Conservation (phyloP, 2,888 invertebrate species). For the Mythimna pallens region DNA sequence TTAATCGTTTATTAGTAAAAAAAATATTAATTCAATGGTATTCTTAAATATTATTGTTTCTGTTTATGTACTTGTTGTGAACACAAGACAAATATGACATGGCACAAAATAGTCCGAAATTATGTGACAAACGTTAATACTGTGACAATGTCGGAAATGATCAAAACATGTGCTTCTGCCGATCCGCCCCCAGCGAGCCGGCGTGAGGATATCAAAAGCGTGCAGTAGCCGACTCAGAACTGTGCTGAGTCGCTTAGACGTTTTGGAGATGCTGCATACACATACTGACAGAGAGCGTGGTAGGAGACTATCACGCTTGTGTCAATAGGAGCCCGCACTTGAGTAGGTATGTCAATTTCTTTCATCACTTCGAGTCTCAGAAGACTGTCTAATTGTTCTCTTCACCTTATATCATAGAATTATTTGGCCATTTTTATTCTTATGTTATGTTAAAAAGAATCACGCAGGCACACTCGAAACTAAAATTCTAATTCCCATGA, state of each 20-base stretch:
- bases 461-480: conserved; percentile 48
- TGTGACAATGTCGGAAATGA: conserved; percentile 54
- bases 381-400: conserved; percentile 28
- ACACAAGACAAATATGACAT: conserved; percentile 73
- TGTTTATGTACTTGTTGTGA: conserved; percentile 61
- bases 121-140: conserved; percentile 61
- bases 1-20: conserved; percentile 59
- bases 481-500: conserved; percentile 41
- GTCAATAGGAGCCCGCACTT: conserved; percentile 61
- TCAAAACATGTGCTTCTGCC: conserved; percentile 34
- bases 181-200: conserved; percentile 12
- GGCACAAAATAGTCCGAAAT: conserved; percentile 78
- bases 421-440: conserved; percentile 63
- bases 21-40: conserved; percentile 65
- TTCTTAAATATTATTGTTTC: conserved; percentile 60
- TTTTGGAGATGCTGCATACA: conserved; percentile 69
- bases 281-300: conserved; percentile 68
- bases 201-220: conserved; percentile 78
- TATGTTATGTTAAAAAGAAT: conserved; percentile 47
- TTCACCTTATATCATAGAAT: conserved; percentile 44
- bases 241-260: conserved; percentile 87
- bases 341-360: conserved; percentile 38
- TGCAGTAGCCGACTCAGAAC: conserved; percentile 86
- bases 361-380: conserved; percentile 17
- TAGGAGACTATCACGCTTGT: conserved; percentile 69